Base-by-base conservation (phyloP, 1,140 invertebrate species). In the Sinella curviseta region DNA sequence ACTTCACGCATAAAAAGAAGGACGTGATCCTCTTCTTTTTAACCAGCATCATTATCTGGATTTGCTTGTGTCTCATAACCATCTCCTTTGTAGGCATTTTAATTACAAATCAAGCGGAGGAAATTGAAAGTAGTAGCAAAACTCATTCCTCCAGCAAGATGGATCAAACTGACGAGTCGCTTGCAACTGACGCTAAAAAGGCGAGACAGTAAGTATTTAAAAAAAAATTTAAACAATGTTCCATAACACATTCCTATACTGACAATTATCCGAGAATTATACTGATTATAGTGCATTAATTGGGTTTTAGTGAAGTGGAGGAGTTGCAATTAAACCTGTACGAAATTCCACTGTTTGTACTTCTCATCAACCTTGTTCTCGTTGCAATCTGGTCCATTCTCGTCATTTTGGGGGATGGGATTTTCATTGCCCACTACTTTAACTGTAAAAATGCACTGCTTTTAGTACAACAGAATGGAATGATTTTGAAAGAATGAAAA, bases 351-450 rank as follows among this genome's bases (percentile, higher is more conserved):
- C 4, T 74, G 3, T 48, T 74, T 0, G 28, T 67, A 16, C 48
- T 82, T 28, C 14, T 79, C 28, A 57, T 28, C 3, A 39, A 82
- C 16, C 34, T 77, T 1, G 34, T 74, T 8, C 36, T 79, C 0
- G 76, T 67, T 14, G 78, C 78, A 0, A 3, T 80, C 1, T 82
- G 78, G 81, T 80, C 78, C 60, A 34, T 82, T 16, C 17, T 82
- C 0, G 54, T 80, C 33, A 33, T 82, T 2, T 36, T 82, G 3
- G 39, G 70, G 17, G 79, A 82, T 80, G 81, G 78, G 20, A 35
- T 80, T 2, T 3, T 75, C 0, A 77, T 82, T 36, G 35, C 81
- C 3, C 79, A 82, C 57, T 80, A 80, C 33, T 2, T 80, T 8
- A 82, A 80, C 39, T 76, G 74, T 54, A 48, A 70, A 24, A 26